phyloP scores from a whole-genome alignment of 2,113 vertebrate genomes.

The Chamaea fasciata region DNA sequence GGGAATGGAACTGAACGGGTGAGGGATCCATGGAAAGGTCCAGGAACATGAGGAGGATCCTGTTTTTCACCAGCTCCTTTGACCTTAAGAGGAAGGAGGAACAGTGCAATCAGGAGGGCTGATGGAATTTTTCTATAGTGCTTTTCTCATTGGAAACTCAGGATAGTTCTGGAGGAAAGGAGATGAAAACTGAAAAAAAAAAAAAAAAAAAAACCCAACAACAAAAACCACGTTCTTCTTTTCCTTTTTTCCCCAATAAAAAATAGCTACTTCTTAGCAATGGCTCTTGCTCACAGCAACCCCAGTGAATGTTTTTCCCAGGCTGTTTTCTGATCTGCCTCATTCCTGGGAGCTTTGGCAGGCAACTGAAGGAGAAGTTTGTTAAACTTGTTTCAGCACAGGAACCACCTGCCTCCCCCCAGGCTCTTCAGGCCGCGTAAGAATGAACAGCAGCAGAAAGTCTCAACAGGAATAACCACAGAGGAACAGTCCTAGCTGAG shows the following conservation, averaged over 20 bases:
- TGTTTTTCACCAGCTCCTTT: neutral
- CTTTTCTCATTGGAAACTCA: neutral
- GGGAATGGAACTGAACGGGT: neutral
- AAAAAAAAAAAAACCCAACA: too few relatives aligned
- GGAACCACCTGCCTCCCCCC: neutral
- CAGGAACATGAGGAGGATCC: neutral
- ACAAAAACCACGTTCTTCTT: neutral
- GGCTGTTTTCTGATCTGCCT: neutral
- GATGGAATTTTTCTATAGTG: neutral
- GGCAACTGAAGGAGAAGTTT: neutral
- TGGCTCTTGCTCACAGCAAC: neutral
- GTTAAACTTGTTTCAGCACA: neutral
- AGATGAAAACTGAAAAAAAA: neutral
- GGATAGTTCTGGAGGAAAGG: neutral
- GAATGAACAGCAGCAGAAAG: neutral
- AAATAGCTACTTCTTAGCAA: neutral
- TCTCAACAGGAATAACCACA: rapidly evolving
- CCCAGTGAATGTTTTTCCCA: neutral
- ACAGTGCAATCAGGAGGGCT: neutral
- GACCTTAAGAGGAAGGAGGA: neutral
- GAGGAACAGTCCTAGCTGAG: rapidly evolving
- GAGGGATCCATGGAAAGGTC: neutral
- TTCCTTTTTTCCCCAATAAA: neutral
- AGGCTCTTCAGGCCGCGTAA: neutral
- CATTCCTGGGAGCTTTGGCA: slow-evolving; percentile 3